Conservation (phyloP, 1,140 invertebrate genomes). For the Drosophila rufa region DNA sequence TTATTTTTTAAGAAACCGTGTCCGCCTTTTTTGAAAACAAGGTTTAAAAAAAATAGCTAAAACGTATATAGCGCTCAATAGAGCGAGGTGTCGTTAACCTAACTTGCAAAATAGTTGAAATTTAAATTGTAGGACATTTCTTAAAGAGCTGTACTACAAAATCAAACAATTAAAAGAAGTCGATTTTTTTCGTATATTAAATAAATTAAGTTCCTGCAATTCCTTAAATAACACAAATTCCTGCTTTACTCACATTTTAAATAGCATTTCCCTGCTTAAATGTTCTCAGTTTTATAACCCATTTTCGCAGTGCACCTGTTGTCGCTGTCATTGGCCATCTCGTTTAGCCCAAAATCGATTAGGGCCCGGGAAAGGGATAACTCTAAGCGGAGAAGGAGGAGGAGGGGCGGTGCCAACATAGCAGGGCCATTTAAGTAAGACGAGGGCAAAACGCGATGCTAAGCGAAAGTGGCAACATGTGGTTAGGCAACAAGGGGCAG, state of each 20-base stretch:
- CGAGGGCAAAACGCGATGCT: conserved; percentile 18
- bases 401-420: neutral
- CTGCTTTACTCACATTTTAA: neutral
- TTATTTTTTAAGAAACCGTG: too few species aligned
- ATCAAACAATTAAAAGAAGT: too few species aligned
- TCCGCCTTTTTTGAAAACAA: too few species aligned
- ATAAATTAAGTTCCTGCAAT: too few species aligned
- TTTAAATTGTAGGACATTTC: too few species aligned
- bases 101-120: too few species aligned
- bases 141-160: too few species aligned
- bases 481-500: conserved; percentile 26
- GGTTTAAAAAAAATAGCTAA: too few species aligned
- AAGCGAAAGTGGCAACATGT: conserved; percentile 67
- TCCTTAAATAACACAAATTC: too few species aligned
- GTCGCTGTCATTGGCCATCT: conserved; percentile 42
- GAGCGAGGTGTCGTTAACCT: too few species aligned
- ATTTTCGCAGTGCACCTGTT: conserved; percentile 24
- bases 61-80: too few species aligned
- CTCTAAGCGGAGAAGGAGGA: neutral
- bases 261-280: neutral
- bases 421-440: conserved; percentile 34
- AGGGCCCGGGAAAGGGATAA: conserved; percentile 35
- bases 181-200: too few species aligned
- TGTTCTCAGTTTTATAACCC: neutral
- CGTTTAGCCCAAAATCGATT: conserved; percentile 73